Base-by-base conservation (phyloP, 2,113 vertebrate genomes). In the Thomomys bottae region DNA sequence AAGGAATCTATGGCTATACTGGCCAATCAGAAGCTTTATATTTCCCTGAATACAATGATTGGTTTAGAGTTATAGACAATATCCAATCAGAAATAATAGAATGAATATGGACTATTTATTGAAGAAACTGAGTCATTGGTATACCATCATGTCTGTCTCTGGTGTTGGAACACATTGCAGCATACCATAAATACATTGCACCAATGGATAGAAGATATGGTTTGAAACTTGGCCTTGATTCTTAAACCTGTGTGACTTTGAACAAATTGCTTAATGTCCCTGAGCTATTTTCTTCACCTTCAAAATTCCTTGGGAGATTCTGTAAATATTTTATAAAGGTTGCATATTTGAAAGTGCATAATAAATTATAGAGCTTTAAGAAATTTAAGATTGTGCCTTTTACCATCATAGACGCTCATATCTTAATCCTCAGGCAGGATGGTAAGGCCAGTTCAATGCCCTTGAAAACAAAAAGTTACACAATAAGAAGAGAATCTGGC, bases 401-500 rank as follows among this genome's bases (percentile, higher is more conserved):
- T 70, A 71, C 57, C 34, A 40, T 82, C 42, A 57, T n/a, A n/a
- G n/a, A n/a, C n/a, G n/a, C n/a, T n/a, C n/a, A n/a, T n/a, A n/a
- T n/a, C n/a, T n/a, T n/a, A n/a, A n/a, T n/a, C n/a, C n/a, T n/a
- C n/a, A n/a, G n/a, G n/a, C n/a, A n/a, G n/a, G n/a, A n/a, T n/a
- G n/a, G n/a, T n/a, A n/a, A n/a, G n/a, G n/a, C n/a, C 17, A 32
- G 5, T 34, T 54, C 18, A 32, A 6, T 38, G 77, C 18, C 8
- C 77, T 84, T 30, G 81, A 73, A 93, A 92, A 84, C 59, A 73
- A 32, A 75, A n/a, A n/a, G n/a, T n/a, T n/a, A n/a, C n/a, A n/a
- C n/a, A n/a, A n/a, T n/a, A n/a, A n/a, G n/a, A n/a, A n/a, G n/a
- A n/a, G n/a, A n/a, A n/a, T n/a, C n/a, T n/a, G n/a, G n/a, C n/a